Evolutionary conservation across 2,113 vertebrate species (phyloP), one percentile per base, ranked within the genome.

Genomic region (Rhynchopsitta pachyrhyncha): DNA sequence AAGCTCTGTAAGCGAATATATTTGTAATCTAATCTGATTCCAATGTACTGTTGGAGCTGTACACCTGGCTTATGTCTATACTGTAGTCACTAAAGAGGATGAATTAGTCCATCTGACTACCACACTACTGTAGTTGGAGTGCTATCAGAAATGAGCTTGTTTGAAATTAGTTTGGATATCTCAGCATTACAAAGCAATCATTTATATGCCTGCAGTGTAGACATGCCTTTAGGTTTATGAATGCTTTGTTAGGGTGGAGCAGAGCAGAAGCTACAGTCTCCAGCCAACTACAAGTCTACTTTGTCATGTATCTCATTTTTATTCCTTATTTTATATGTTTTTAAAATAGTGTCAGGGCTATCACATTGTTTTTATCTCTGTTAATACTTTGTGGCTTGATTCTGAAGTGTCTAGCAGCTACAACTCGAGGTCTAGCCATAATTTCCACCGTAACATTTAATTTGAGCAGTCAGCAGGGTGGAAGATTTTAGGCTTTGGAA

Each of bases 11-110:
- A 95, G 66, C 0, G 35, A 95, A 95, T 93, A 83, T 95, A 95
- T 92, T 94, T 93, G 83, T 96, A 93, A 94, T 92, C 92, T 96
- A 93, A 93, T 96, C 92, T 93, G 85, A 94, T 95, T 92, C 81
- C 91, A 92, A 66, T 96, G 88, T 97, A 39, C 86, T 78, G 57
- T 59, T 84, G 73, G 77, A 95, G 41, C 77, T 91, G 86, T 50
- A 93, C 86, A 88, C 87, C 93, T 90, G 90, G 74, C 74, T 82
- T 95, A 83, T 75, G 62, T 95, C 93, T 93, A 11, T 55, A 59
- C 39, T 76, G 86, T 57, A 79, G 89, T 73, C 69, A 78, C 67
- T 79, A 37, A 73, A 87, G 84, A 55, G 87, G 66, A 89, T 92
- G 77, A 93, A 93, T 92, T 84, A 94, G 71, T 70, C 75, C 82